A percentile compares a stretch with the other conserved stretches of the same genome.
phyloP scores from a whole-genome alignment of 2,113 vertebrate genomes.

The Dunckerocampus dactyliophorus region DNA sequence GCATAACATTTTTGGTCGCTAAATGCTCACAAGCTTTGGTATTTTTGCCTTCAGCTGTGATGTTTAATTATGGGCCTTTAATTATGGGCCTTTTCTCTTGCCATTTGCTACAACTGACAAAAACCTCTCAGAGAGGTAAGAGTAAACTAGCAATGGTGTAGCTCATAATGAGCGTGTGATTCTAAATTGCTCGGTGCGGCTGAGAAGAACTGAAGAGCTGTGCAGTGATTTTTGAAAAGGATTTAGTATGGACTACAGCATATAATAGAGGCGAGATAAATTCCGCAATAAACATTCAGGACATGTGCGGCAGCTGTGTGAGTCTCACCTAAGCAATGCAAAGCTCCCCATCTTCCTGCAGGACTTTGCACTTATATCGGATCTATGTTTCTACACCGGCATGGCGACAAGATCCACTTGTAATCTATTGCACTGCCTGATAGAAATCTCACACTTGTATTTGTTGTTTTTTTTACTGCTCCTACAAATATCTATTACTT shows the following conservation, averaged over 20 bases:
- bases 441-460: conserved; percentile 1
- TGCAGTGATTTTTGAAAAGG: not conserved
- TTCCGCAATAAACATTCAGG: conserved; percentile 22
- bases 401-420: conserved; percentile 22
- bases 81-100: not conserved
- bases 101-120: not conserved
- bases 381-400: conserved; percentile 26
- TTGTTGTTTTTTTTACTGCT: not conserved
- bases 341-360: conserved; percentile 36
- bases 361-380: conserved; percentile 31
- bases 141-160: not conserved
- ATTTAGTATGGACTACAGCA: conserved; percentile 3
- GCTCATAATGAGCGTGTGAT: not conserved
- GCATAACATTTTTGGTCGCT: not conserved
- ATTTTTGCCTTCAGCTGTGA: not conserved
- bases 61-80: not conserved
- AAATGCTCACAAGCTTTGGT: not conserved
- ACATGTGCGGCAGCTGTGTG: conserved; percentile 21
- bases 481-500: conserved; percentile 6
- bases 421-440: conserved; percentile 19
- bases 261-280: not conserved
- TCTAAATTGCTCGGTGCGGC: not conserved
- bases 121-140: not conserved
- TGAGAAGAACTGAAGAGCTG: not conserved
- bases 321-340: conserved; percentile 21